Evolutionary conservation across 1,140 invertebrate genomes (phyloP).

Genomic region (Thaumetopoea pityocampa): DNA sequence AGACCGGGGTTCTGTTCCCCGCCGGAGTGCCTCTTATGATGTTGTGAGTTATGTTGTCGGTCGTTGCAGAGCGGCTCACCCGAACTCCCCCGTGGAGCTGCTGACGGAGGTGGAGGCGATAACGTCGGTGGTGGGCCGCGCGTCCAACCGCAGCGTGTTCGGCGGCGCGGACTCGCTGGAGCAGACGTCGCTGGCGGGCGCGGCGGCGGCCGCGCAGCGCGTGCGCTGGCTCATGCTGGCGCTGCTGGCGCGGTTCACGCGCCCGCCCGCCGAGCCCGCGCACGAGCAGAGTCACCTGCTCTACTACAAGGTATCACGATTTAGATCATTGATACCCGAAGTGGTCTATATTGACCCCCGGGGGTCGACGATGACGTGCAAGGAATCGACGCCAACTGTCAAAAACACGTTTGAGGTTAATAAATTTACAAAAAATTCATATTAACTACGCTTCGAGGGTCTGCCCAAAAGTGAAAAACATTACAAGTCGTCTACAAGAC

Average conservation of each 20-base stretch:
- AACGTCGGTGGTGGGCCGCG: slow-evolving; percentile 87
- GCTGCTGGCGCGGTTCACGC: slow-evolving; percentile 80
- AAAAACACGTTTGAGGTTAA: no score
- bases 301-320: slow-evolving; percentile 24
- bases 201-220: slow-evolving; percentile 63
- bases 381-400: no score
- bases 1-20: no score
- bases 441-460: no score
- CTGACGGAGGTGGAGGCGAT: slow-evolving; percentile 84
- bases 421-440: no score
- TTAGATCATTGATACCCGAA: no score
- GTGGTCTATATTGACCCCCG: no score
- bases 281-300: slow-evolving; percentile 16
- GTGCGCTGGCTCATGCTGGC: slow-evolving; percentile 82
- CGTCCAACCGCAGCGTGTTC: slow-evolving; percentile 76
- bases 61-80: slow-evolving; percentile 76
- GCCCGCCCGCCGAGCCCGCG: slow-evolving; percentile 14
- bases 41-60: no score
- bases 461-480: no score
- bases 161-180: slow-evolving; percentile 33
- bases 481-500: no score
- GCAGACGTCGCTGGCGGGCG: slow-evolving; percentile 44
- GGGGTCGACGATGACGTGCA: no score
- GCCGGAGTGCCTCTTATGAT: no score
- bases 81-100: slow-evolving; percentile 78